phyloP scores from a whole-genome alignment of 1,140 invertebrate genomes.

The Pararge aegeria region DNA sequence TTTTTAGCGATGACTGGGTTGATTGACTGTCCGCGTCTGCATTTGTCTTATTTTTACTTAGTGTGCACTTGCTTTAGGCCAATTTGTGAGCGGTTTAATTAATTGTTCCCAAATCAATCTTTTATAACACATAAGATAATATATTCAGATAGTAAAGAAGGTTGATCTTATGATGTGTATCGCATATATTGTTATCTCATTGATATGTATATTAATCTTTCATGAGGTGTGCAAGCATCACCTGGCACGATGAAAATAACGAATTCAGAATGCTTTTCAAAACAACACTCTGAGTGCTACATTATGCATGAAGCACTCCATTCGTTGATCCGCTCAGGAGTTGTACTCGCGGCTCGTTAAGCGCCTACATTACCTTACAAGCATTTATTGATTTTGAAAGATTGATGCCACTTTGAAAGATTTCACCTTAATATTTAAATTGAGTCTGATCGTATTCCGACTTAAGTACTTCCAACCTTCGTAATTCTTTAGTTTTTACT shows the following conservation, averaged over 20 bases:
- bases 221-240: constrained; percentile 65
- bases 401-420: constrained; percentile 36
- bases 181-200: constrained; percentile 45
- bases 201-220: constrained; percentile 70
- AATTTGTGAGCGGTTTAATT: too few relatives aligned
- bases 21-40: too few relatives aligned
- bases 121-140: too few relatives aligned
- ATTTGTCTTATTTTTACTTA: too few relatives aligned
- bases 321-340: constrained; percentile 77
- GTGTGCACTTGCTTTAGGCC: too few relatives aligned
- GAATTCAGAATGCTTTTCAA: constrained; percentile 77
- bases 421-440: neutral
- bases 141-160: constrained; percentile 11
- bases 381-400: constrained; percentile 69
- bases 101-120: too few relatives aligned
- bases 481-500: too few relatives aligned
- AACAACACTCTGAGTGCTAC: constrained; percentile 76
- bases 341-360: constrained; percentile 75
- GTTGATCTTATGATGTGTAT: constrained; percentile 32
- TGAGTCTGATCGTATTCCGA: too few relatives aligned
- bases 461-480: too few relatives aligned
- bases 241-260: constrained; percentile 75
- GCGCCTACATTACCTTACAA: constrained; percentile 76
- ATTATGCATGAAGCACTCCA: constrained; percentile 79
- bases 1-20: too few relatives aligned